These are phyloP conservation scores for Myotis brandtii DNA, from an alignment of 2,113 vertebrate genomes.

Conservation along the genomic window DNA sequence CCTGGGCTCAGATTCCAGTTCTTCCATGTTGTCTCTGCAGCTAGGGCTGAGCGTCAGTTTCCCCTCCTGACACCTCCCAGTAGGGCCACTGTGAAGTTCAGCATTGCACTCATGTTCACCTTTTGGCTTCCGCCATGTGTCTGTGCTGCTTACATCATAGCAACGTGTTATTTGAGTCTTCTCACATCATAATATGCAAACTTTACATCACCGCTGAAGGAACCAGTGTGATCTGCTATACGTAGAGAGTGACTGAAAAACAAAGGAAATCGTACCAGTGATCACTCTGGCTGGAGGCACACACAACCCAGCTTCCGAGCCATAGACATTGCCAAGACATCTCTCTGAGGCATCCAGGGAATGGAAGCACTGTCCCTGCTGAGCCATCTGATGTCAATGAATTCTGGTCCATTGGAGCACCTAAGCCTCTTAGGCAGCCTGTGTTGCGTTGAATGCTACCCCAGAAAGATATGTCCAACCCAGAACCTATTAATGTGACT, in stretches of 20 bases:
- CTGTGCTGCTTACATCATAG: background rate
- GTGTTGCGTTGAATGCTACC: background rate
- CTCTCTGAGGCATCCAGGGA: background rate
- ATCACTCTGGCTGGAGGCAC: background rate
- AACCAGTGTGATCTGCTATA: background rate
- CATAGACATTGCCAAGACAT: background rate
- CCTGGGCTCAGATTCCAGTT: background rate
- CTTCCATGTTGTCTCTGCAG: background rate
- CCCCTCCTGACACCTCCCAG: background rate
- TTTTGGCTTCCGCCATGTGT: background rate
- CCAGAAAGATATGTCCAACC: background rate
- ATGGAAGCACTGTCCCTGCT: background rate
- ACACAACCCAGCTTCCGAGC: background rate
- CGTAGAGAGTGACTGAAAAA: background rate
- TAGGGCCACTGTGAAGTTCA: background rate
- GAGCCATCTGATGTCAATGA: background rate
- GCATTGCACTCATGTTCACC: accelerated
- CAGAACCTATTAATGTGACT: background rate
- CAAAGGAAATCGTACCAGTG: background rate
- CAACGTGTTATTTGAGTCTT: background rate
- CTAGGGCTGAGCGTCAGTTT: background rate
- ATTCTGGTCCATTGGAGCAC: background rate
- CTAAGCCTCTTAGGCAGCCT: background rate
- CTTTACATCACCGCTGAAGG: background rate
- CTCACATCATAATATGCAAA: background rate